Evolutionary conservation across 64 coral and sea anemone genomes (phyloP).

Genomic region (Trachythela sp.): DNA sequence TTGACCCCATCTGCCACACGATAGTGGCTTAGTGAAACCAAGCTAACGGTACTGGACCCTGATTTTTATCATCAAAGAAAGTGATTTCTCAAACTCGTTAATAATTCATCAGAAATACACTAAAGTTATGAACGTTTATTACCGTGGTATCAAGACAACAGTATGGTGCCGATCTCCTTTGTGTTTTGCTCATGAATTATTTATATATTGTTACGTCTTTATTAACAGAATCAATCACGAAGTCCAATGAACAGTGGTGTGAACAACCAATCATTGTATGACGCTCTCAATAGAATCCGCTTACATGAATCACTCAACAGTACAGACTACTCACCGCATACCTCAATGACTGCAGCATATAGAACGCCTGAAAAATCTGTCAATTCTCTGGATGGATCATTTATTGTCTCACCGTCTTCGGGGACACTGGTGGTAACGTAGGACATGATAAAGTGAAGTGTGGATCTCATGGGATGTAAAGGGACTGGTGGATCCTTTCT

Average conservation of each 20-base stretch:
- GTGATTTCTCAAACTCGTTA: too few species aligned
- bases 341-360: background rate
- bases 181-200: too few species aligned
- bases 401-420: background rate
- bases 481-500: background rate
- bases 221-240: background rate
- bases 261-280: conserved; percentile 13
- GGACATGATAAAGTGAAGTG: background rate
- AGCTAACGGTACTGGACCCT: too few species aligned
- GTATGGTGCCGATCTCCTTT: too few species aligned
- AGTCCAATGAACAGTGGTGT: background rate
- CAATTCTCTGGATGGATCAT: background rate
- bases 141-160: too few species aligned
- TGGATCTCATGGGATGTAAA: background rate
- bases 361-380: background rate
- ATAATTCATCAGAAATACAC: too few species aligned
- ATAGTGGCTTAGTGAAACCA: too few species aligned
- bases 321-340: background rate
- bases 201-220: background rate
- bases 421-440: background rate
- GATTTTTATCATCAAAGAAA: too few species aligned
- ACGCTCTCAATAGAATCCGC: conserved; percentile 11
- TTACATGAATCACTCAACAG: conserved; percentile 15
- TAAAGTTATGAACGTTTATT: too few species aligned
- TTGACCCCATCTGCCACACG: too few species aligned